These are phyloP conservation scores for Meghimatium bilineatum DNA, from an alignment of 2,888 invertebrate genomes.

Conservation along the genomic window DNA sequence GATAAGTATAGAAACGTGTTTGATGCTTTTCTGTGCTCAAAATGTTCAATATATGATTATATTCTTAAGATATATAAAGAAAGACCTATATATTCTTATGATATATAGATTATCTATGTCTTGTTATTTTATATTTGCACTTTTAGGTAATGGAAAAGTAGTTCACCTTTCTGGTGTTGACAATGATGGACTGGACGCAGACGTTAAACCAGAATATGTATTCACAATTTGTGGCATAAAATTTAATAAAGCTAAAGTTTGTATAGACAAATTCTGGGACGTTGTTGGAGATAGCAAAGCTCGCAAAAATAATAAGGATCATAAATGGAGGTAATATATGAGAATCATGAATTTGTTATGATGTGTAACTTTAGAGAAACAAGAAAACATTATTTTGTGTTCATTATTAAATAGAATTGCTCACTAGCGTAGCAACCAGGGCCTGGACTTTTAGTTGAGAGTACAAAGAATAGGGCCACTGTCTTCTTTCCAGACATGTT, in stretches of 20 bases:
- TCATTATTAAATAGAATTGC: too few species aligned
- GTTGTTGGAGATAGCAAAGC: slow-evolving; percentile 52
- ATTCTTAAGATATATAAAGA: too few species aligned
- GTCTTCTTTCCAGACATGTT: too few species aligned
- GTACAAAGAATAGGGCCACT: too few species aligned
- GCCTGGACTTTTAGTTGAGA: too few species aligned
- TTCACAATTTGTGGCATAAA: slow-evolving; percentile 53
- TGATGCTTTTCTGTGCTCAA: too few species aligned
- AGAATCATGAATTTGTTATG: background rate
- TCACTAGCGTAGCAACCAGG: too few species aligned
- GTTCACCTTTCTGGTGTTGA: slow-evolving; percentile 57
- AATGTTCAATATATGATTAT: too few species aligned
- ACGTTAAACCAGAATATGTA: slow-evolving; percentile 41
- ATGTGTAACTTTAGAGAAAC: background rate
- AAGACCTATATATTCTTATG: too few species aligned
- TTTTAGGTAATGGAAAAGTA: slow-evolving; percentile 51
- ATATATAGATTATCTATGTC: too few species aligned
- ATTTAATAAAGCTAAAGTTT: slow-evolving; percentile 56
- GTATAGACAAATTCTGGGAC: slow-evolving; percentile 52
- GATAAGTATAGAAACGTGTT: too few species aligned
- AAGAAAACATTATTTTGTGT: too few species aligned
- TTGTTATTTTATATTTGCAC: background rate
- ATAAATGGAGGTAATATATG: slow-evolving; percentile 50
- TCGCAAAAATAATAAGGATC: slow-evolving; percentile 55
- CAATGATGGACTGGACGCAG: slow-evolving; percentile 52